A percentile compares a stretch with the other conserved stretches of the same genome.
phyloP scores from a whole-genome alignment of 1,140 invertebrate species.

The Tachypleus tridentatus region DNA sequence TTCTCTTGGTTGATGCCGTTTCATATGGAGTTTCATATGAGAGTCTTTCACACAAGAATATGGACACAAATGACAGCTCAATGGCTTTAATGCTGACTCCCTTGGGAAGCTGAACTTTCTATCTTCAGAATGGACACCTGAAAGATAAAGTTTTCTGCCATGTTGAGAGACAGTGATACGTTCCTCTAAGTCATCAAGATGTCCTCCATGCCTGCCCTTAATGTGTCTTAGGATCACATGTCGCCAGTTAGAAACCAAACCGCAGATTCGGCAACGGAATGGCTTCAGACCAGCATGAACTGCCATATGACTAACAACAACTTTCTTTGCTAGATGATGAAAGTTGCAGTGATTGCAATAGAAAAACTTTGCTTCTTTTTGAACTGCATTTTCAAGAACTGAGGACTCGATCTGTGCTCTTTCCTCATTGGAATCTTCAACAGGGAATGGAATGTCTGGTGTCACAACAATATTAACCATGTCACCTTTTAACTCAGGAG shows the following conservation, averaged over 20 bases:
- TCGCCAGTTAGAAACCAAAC: slow-evolving; percentile 63
- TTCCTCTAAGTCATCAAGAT: slow-evolving; percentile 19
- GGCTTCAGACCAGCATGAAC: slow-evolving; percentile 27
- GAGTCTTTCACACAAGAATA: slow-evolving; percentile 50
- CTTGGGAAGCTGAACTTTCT: too few species aligned
- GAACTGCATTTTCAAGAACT: slow-evolving; percentile 23
- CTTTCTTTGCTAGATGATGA: slow-evolving; percentile 49
- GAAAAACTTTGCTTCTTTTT: slow-evolving; percentile 26
- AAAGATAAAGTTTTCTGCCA: too few species aligned
- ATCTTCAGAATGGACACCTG: too few species aligned
- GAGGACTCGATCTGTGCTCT: slow-evolving; percentile 22
- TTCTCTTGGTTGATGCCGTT: slow-evolving; percentile 54
- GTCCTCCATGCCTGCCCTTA: slow-evolving; percentile 15
- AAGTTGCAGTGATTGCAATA: slow-evolving; percentile 24
- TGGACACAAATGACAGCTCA: slow-evolving; percentile 57
- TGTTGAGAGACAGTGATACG: too few species aligned
- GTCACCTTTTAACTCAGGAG: slow-evolving; percentile 9
- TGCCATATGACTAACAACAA: slow-evolving; percentile 45
- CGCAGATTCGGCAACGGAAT: slow-evolving; percentile 58
- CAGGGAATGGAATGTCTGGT: slow-evolving; percentile 20
- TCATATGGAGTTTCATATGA: slow-evolving; percentile 52
- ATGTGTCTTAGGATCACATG: slow-evolving; percentile 48
- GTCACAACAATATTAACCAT: slow-evolving; percentile 21
- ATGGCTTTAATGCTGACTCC: too few species aligned
- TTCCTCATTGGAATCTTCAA: slow-evolving; percentile 20